Evolutionary conservation across 2,888 invertebrate species (phyloP), one percentile per base, ranked within the genome.

Genomic region (Seira ritae): DNA sequence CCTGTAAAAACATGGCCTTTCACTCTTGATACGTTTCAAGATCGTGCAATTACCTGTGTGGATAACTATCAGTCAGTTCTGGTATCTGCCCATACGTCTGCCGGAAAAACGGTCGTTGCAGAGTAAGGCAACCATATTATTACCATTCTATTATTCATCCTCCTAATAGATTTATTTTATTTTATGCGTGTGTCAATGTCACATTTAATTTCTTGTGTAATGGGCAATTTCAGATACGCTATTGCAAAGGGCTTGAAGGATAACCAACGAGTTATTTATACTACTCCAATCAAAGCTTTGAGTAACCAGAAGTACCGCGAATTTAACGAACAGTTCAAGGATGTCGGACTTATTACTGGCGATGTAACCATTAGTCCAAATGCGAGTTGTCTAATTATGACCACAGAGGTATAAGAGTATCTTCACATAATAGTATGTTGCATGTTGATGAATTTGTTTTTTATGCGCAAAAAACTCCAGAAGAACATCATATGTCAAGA

Each of bases 261-360:
- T 89, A 98, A 98, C 90, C 99, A 99, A 91, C 93, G 99, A 89
- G 99, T 99, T 0, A 99, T 99, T 89, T 99, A 99, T 91, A 99
- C 99, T 15, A 99, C 99, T 10, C 99, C 99, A 0, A 99, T 99
- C 89, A 99, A 99, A 91, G 99, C 99, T 0, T 92, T 99, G 65
- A 98, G 98, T 89, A 99, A 99, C 92, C 99, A 99, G 91, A 99
- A 99, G 91, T 99, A 98, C 91, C 93, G 99, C 87, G 99, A 99
- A 91, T 96, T 99, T 90, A 95, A 95, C 84, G 99, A 99, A 90
- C 98, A 98, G 91, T 99, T 99, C 90, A 94, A 95, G 91, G 99
- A 99, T 92, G 99, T 99, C 10, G 99, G 99, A 60, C 92, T 99
- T 69, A 96, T 99, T 88, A 99, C 99, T 23, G 99, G 99, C 42